Evolutionary conservation across 2,797 vertebrate species (phyloP).

Genomic region (Zalophus californianus): DNA sequence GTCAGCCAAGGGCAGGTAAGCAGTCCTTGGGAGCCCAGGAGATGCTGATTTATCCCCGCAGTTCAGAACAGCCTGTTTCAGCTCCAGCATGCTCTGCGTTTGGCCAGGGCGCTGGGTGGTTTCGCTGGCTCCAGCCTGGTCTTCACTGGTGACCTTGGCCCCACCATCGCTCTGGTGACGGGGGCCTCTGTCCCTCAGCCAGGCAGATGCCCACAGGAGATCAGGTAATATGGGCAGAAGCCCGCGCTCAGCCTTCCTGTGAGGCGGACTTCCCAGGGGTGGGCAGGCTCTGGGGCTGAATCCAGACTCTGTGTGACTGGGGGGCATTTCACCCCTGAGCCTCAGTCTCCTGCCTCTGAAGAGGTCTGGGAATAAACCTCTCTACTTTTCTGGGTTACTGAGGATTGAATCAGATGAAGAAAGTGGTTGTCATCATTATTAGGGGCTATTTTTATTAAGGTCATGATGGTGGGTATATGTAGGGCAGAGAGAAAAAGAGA

Average conservation of each 20-base stretch:
- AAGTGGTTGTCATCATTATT: background rate
- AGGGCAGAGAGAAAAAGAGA: background rate
- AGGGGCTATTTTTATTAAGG: background rate
- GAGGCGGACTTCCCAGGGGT: background rate
- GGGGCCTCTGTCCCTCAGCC: background rate
- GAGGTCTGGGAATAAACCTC: background rate
- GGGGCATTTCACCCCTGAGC: background rate
- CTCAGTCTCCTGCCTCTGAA: background rate
- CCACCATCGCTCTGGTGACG: background rate
- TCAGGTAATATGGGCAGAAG: rapidly evolving
- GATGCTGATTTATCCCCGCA: constrained; percentile 64
- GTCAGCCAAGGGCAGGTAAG: constrained; percentile 77
- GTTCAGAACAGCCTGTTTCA: constrained; percentile 39
- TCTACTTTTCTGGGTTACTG: background rate
- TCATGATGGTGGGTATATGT: rapidly evolving
- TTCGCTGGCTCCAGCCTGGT: background rate
- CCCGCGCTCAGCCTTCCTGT: rapidly evolving
- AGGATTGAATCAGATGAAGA: background rate
- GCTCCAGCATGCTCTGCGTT: background rate
- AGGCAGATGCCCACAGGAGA: background rate
- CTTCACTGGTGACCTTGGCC: constrained; percentile 14
- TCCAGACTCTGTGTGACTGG: background rate
- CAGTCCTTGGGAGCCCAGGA: constrained; percentile 45
- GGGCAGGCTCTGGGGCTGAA: rapidly evolving
- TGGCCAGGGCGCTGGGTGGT: background rate